Evolutionary conservation across 1,140 invertebrate species (phyloP).

Genomic region (Parasteatoda tepidariorum): DNA sequence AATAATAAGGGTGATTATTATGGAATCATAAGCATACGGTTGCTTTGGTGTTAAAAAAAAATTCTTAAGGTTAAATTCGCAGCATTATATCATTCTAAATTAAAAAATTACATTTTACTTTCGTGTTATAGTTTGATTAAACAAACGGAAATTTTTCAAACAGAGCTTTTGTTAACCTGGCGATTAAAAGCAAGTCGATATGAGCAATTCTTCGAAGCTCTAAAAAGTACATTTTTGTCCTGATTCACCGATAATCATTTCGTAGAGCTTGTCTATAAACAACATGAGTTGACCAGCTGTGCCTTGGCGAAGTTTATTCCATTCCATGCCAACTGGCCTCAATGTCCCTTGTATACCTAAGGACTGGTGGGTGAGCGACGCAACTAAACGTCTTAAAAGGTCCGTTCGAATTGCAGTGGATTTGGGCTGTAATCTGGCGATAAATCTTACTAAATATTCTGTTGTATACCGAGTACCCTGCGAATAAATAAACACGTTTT

Average conservation of each 20-base stretch:
- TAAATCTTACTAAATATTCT: constrained; percentile 79
- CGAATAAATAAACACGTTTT: constrained; percentile 61
- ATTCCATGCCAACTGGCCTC: constrained; percentile 45
- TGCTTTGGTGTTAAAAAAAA: no score
- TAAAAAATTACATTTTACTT: no score
- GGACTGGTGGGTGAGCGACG: constrained; percentile 76
- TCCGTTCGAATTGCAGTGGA: constrained; percentile 66
- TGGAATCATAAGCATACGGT: no score
- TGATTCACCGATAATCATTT: constrained; percentile 37
- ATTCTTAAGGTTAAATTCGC: no score
- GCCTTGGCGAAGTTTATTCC: constrained; percentile 71
- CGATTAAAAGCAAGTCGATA: no score
- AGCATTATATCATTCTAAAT: no score
- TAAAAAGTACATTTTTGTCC: background rate
- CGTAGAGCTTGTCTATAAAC: constrained; percentile 67
- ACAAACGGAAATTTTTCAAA: no score
- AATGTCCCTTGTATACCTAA: constrained; percentile 72
- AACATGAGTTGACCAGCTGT: constrained; percentile 71
- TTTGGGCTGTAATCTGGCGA: constrained; percentile 75
- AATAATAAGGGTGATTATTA: no score
- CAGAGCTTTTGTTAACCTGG: no score
- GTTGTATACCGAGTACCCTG: constrained; percentile 76
- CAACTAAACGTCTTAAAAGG: constrained; percentile 75
- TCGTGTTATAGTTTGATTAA: no score
- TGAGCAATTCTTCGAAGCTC: background rate